Evolutionary conservation across 2,113 vertebrate species (phyloP), one percentile per base, ranked within the genome.

Genomic region (Atherinomorus stipes): DNA sequence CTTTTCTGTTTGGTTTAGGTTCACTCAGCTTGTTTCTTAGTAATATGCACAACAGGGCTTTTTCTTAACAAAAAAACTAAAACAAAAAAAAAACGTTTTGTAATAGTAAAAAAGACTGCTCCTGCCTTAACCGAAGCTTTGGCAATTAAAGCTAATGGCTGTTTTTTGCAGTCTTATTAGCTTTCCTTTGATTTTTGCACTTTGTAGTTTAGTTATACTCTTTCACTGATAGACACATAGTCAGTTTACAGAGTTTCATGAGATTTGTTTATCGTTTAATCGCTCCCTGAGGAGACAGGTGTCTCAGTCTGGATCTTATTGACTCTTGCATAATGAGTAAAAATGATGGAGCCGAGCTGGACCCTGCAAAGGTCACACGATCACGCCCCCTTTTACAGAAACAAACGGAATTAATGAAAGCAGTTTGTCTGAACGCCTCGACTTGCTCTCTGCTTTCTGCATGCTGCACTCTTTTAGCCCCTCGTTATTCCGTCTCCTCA

Each of bases 241-340:
- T 71, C 87, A 81, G 83, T 92, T 90, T 86, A 87, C 82, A 87
- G 85, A 92, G 86, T 95, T 91, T 87, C 79, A 90, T 86, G 84
- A 76, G 93, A 94, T 95, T 93, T 86, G 77, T 86, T 93, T 85
- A 90, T 92, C 89, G 90, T 78, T 85, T 96, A 97, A 97, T 97
- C 94, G 91, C 87, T 90, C 95, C 94, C 94, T 18, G 80, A 94
- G 94, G 95, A 96, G 80, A 74, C 74, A 89, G 91, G 81, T 96
- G 95, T 93, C 44, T 47, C 95, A 92, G 89, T 66, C 88, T 71
- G 75, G 81, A 94, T 96, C 91, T 85, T 89, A 89, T 94, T 86
- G 63, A 89, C 89, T 92, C 92, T 92, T 90, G 92, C 91, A 95
- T 96, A 97, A 97, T 95, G 94, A 97, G 95, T 95, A 95, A 95